Percentiles rank a stretch among this genome's conserved stretches.
These are phyloP conservation scores for Microtus montanus DNA, from an alignment of 2,113 vertebrate genomes.

Conservation along the genomic window DNA sequence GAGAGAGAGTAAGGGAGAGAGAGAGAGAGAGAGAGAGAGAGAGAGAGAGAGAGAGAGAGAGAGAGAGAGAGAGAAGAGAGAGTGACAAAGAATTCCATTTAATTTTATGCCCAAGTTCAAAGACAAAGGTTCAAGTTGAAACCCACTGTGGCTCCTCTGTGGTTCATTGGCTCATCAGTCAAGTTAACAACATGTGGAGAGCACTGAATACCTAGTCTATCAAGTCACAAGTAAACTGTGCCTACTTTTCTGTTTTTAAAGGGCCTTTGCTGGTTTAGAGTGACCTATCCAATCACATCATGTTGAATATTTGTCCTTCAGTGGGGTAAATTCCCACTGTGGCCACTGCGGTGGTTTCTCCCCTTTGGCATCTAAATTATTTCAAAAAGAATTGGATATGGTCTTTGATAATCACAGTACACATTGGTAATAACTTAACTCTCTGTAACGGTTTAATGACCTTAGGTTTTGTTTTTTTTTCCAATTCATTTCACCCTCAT, in stretches of 20 bases:
- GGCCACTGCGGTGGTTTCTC: neutral
- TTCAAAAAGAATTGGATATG: slow-evolving; percentile 84
- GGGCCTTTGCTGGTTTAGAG: slow-evolving; percentile 84
- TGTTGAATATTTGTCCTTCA: slow-evolving; percentile 62
- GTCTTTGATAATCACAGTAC: slow-evolving; percentile 80
- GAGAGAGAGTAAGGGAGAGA: no score
- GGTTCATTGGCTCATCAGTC: neutral
- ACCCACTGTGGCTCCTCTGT: neutral
- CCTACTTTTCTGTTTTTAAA: slow-evolving; percentile 82
- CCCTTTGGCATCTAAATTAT: slow-evolving; percentile 46
- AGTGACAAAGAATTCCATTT: neutral
- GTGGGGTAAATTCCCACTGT: slow-evolving; percentile 37
- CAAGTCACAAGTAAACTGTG: slow-evolving; percentile 89
- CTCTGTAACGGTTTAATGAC: slow-evolving; percentile 69
- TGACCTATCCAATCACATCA: slow-evolving; percentile 82
- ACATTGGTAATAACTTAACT: slow-evolving; percentile 70
- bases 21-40: neutral
- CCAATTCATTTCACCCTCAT: slow-evolving; percentile 86
- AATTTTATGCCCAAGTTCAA: neutral
- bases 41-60: no score
- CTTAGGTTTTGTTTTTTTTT: slow-evolving; percentile 76
- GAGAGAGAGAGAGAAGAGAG: no score
- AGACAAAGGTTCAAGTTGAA: neutral
- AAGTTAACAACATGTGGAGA: neutral
- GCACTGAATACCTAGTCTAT: slow-evolving; percentile 75